Evolutionary conservation across 2,113 vertebrate species (phyloP).

Genomic region (Nothobranchius kuhntae): DNA sequence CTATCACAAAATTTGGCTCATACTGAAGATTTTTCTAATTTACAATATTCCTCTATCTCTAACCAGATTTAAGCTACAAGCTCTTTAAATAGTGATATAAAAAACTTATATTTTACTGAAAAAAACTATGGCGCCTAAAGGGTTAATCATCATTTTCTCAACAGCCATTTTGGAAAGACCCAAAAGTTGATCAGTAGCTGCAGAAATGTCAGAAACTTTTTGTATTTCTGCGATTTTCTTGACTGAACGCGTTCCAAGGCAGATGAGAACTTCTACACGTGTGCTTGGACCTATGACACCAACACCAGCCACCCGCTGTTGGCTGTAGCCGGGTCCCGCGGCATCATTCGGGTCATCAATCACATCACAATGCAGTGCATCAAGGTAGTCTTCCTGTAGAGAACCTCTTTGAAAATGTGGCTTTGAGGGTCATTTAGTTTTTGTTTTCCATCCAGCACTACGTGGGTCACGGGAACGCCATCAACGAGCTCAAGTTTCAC

Average conservation of each 20-base stretch:
- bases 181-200: not conserved
- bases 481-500: conserved; percentile 98
- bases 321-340: conserved; percentile 95
- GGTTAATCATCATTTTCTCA: too few species aligned
- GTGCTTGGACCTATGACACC: conserved; percentile 97
- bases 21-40: too few species aligned
- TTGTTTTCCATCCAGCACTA: conserved; percentile 84
- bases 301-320: conserved; percentile 96
- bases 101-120: too few species aligned
- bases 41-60: too few species aligned
- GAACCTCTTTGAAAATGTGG: too few species aligned
- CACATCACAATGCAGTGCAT: conserved; percentile 99
- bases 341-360: conserved; percentile 98
- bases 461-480: conserved; percentile 97
- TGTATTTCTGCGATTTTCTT: conserved; percentile 68
- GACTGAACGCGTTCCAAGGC: conserved; percentile 79
- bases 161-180: too few species aligned
- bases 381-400: conserved; percentile 79
- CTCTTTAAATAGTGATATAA: too few species aligned
- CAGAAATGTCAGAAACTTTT: not conserved
- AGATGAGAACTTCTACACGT: conserved; percentile 99
- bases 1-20: too few species aligned
- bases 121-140: too few species aligned
- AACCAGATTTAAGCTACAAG: too few species aligned
- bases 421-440: not conserved